phyloP scores from a whole-genome alignment of 2,113 vertebrate genomes.

The Melanotaenia duboulayi region DNA sequence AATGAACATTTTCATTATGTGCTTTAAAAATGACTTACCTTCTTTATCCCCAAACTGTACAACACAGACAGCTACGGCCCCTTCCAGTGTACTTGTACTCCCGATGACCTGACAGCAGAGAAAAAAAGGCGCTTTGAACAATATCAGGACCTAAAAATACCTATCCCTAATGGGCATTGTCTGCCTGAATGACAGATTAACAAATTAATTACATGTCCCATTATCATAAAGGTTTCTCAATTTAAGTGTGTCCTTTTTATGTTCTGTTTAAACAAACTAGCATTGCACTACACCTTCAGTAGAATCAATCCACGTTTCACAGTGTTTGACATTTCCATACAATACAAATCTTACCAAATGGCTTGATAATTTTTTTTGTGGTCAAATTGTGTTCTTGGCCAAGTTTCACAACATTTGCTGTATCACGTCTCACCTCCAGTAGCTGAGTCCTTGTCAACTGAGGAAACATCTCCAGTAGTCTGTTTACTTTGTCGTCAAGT shows the following conservation, averaged over 20 bases:
- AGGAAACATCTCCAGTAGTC: conserved; percentile 87
- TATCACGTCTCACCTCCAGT: conserved; percentile 79
- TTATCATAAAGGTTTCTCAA: not conserved
- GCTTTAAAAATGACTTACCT: conserved; percentile 54
- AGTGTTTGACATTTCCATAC: not conserved
- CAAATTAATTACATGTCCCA: not conserved
- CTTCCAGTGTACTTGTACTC: conserved; percentile 87
- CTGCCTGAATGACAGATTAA: not conserved
- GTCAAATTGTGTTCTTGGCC: not conserved
- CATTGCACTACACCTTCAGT: not conserved
- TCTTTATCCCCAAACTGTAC: conserved; percentile 82
- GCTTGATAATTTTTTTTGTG: not conserved
- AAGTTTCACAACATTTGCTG: not conserved
- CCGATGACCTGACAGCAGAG: conserved; percentile 82
- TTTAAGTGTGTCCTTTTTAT: no score
- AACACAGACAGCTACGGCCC: conserved; percentile 86
- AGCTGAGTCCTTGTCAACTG: conserved; percentile 82
- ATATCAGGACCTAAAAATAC: not conserved
- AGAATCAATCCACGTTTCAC: not conserved
- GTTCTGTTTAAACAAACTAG: no score
- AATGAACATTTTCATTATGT: not conserved
- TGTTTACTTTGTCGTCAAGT: conserved; percentile 80
- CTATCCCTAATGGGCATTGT: not conserved
- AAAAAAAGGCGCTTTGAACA: not conserved
- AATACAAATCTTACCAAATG: not conserved